Base-by-base conservation (phyloP, 2,113 vertebrate species). In the Callocephalon fimbriatum region DNA sequence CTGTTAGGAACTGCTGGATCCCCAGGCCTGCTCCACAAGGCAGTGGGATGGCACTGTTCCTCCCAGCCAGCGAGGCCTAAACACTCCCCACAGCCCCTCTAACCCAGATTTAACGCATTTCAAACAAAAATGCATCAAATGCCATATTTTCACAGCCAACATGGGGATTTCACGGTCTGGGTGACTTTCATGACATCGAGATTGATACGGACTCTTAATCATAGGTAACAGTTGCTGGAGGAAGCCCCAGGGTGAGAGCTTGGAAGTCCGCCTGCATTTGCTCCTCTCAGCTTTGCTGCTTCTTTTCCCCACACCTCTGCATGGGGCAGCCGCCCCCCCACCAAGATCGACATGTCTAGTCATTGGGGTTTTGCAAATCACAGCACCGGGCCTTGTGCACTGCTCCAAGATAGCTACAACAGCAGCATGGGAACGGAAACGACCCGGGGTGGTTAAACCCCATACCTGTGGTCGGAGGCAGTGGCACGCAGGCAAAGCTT, bases 51-150 rank as follows among this genome's bases (percentile, higher is more conserved):
- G 56, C 50, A 26, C 3, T 6, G 32, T 15, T 78, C 42, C 79
- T 83, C 32, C 29, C 6, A 71, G 45, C 11, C 0, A 0, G 18
- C 0, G 4, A 17, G 67, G 72, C 44, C 44, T 67, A 27, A 25
- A 58, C 38, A 5, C 67, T 77, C 47, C 50, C 88, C 0, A 0
- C 2, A 32, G 75, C 88, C 88, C 65, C 92, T 80, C 86, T 31
- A 78, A 89, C 1, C 1, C 86, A 92, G 61, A 96, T 96, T 97
- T 96, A 95, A 96, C 4, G 37, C 88, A 84, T 95, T 96, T 95
- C 88, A 92, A 88, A 92, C 83, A 97, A 95, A 97, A 95, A 94
- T 94, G 92, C 83, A 95, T 84, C 94, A 74, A 80, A 81, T 89
- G 79, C 66, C 4, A 0, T 61, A 92, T 88, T 96, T 96, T 72